phyloP scores from a whole-genome alignment of 2,113 vertebrate genomes.

The Polypterus senegalus region DNA sequence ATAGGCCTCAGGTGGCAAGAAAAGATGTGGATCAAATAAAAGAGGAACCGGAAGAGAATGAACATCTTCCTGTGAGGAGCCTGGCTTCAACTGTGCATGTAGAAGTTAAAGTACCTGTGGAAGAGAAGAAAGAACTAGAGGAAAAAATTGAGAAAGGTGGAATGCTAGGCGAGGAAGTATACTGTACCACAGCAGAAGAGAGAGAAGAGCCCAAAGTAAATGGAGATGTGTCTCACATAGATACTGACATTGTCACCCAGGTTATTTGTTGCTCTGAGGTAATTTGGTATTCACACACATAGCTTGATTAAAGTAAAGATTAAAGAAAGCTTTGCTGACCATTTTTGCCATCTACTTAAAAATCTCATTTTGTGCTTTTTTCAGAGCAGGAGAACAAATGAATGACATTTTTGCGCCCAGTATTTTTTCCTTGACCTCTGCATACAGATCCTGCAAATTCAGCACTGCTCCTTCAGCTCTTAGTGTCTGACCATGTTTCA shows the following conservation, averaged over 20 bases:
- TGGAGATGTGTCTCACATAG: conserved; percentile 69
- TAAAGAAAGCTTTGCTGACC: neutral
- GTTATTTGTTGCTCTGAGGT: conserved; percentile 99
- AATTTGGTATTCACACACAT: conserved; percentile 61
- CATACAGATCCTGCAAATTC: conserved; percentile 15
- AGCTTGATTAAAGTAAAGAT: conserved; percentile 9
- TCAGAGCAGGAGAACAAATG: neutral
- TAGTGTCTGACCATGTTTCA: conserved; percentile 35
- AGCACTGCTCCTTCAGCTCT: conserved; percentile 34
- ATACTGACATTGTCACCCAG: conserved; percentile 71
- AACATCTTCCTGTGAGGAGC: conserved; percentile 31
- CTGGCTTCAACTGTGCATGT: no score
- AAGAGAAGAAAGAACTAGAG: conserved; percentile 12
- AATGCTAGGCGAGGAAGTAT: conserved; percentile 25
- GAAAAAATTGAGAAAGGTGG: conserved; percentile 24
- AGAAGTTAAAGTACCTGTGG: neutral
- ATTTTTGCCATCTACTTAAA: neutral
- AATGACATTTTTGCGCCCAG: neutral
- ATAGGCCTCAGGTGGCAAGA: conserved; percentile 57
- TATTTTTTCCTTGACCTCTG: no score
- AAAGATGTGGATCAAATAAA: conserved; percentile 53
- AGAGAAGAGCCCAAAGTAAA: conserved; percentile 70
- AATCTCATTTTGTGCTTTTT: conserved; percentile 15
- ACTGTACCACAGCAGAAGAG: conserved; percentile 33
- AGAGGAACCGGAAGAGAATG: conserved; percentile 70